Evolutionary conservation across 2,797 vertebrate species (phyloP).

Genomic region (Crotalus adamanteus): DNA sequence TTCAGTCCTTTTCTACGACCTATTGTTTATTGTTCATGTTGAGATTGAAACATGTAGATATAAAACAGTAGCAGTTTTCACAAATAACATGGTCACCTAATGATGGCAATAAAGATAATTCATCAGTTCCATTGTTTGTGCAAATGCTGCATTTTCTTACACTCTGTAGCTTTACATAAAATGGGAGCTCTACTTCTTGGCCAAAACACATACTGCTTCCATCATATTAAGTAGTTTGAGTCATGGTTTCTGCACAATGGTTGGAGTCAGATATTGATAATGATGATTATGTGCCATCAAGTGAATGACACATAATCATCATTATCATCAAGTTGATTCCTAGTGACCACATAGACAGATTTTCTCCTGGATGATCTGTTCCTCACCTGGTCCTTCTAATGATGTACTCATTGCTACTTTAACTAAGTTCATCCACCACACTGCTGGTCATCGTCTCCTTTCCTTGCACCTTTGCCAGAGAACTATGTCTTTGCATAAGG

Average conservation of each 20-base stretch:
- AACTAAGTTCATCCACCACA: not conserved
- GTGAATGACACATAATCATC: not conserved
- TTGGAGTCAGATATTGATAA: not conserved
- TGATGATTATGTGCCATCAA: not conserved
- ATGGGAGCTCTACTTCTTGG: not conserved
- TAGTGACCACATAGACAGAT: not conserved
- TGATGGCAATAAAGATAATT: not conserved
- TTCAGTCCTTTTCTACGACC: rapidly evolving
- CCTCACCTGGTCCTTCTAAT: not conserved
- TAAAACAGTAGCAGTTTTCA: not conserved
- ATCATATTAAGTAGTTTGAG: not conserved
- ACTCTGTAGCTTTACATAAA: not conserved
- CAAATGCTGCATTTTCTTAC: not conserved
- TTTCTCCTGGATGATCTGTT: not conserved
- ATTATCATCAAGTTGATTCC: not conserved
- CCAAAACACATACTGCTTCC: not conserved
- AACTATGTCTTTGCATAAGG: not conserved
- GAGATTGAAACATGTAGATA: rapidly evolving
- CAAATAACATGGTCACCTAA: not conserved
- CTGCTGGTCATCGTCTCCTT: not conserved
- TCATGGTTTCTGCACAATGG: not conserved
- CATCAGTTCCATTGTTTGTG: not conserved
- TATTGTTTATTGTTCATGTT: not conserved
- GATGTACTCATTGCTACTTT: not conserved
- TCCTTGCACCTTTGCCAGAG: not conserved